Conservation (phyloP, 2,888 invertebrate genomes). For the Glaucopsyche alexis region DNA sequence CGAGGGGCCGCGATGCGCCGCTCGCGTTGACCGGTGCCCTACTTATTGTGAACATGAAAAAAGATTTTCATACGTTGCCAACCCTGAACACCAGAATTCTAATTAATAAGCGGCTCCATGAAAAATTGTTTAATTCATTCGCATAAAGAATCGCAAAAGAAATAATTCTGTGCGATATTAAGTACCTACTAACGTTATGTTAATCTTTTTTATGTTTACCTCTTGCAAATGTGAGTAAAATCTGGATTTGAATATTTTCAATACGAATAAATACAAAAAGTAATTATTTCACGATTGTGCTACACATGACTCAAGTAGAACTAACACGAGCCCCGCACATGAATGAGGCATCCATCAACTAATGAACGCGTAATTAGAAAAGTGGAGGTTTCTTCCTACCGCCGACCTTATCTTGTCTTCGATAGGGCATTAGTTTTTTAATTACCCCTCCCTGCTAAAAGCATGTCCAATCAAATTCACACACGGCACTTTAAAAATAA, state of each 20-base stretch:
- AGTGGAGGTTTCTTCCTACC: conserved; percentile 75
- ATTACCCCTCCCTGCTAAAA: conserved; percentile 59
- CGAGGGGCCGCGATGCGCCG: conserved; percentile 40
- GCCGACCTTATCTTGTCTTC: conserved; percentile 76
- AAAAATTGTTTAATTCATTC: conserved; percentile 16
- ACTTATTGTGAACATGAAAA: conserved; percentile 40
- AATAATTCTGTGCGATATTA: background rate
- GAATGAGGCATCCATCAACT: conserved; percentile 68
- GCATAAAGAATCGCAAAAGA: conserved; percentile 22
- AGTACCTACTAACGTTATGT: background rate
- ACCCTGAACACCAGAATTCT: conserved; percentile 21
- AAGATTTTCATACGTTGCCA: conserved; percentile 20
- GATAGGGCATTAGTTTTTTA: conserved; percentile 70
- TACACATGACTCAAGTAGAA: conserved; percentile 25
- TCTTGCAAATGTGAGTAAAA: conserved; percentile 2
- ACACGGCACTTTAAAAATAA: conserved; percentile 10
- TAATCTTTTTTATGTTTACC: background rate
- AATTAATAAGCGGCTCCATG: conserved; percentile 12
- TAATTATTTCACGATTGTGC: conserved; percentile 4
- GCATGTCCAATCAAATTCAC: conserved; percentile 37
- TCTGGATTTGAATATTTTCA: background rate
- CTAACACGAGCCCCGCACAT: conserved; percentile 39
- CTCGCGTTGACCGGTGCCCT: conserved; percentile 39
- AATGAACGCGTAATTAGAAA: conserved; percentile 77
- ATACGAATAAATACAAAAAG: background rate